Conservation (phyloP, 2,888 invertebrate genomes). For the Drosophila algonquin region DNA sequence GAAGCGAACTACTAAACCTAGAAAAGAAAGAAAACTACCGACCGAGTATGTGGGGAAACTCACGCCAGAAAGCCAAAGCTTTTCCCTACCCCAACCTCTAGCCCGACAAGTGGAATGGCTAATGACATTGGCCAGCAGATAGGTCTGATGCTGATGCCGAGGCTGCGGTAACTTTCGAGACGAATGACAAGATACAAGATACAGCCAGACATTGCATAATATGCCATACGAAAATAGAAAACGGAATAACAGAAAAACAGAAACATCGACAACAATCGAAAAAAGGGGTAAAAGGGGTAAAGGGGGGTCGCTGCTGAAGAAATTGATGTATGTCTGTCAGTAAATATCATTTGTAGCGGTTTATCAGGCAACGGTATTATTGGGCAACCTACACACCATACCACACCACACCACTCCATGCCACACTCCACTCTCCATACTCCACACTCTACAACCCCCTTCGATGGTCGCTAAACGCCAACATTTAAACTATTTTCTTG, state of each 20-base stretch:
- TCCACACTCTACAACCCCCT: slow-evolving; percentile 46
- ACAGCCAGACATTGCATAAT: slow-evolving; percentile 67
- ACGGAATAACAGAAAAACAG: slow-evolving; percentile 46
- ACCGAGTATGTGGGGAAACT: slow-evolving; percentile 2
- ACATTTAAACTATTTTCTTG: slow-evolving; percentile 76
- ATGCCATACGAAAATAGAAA: slow-evolving; percentile 71
- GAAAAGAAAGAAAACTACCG: slow-evolving; percentile 1
- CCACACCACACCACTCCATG: slow-evolving; percentile 44
- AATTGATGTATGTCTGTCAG: slow-evolving; percentile 52
- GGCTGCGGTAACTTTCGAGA: slow-evolving; percentile 50
- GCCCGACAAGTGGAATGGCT: slow-evolving; percentile 19
- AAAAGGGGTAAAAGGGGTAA: neutral
- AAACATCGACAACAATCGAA: slow-evolving; percentile 14
- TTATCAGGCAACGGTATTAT: slow-evolving; percentile 77
- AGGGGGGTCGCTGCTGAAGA: slow-evolving; percentile 36
- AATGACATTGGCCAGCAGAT: slow-evolving; percentile 44
- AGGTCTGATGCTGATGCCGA: slow-evolving; percentile 8
- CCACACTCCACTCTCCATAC: slow-evolving; percentile 28
- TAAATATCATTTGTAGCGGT: slow-evolving; percentile 78
- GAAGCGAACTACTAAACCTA: slow-evolving; percentile 54
- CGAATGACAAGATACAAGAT: slow-evolving; percentile 43
- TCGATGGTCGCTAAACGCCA: slow-evolving; percentile 55
- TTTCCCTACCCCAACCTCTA: too few species aligned
- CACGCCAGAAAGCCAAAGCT: slow-evolving; percentile 66
- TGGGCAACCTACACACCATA: slow-evolving; percentile 73